phyloP scores from a whole-genome alignment of 2,797 vertebrate species.

The Nannoperca obscura region DNA sequence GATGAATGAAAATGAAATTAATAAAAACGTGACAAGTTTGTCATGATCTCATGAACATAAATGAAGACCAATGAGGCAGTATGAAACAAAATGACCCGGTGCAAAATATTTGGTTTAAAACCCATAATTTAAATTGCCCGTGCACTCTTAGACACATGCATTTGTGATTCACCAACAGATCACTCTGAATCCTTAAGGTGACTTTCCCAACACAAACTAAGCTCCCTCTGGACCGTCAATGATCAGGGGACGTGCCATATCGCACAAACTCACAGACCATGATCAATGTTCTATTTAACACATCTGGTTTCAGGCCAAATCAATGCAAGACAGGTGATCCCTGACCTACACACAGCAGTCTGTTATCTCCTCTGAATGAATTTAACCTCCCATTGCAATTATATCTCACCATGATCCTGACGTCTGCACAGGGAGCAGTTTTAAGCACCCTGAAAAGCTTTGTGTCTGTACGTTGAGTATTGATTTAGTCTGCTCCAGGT shows the following conservation, averaged over 20 bases:
- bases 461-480: constrained; percentile 59
- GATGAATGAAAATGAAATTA: constrained; percentile 15
- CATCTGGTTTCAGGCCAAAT: constrained; percentile 57
- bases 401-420: constrained; percentile 46
- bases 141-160: not conserved
- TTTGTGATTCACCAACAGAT: not conserved
- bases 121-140: not conserved
- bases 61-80: constrained; percentile 24
- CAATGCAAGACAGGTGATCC: constrained; percentile 53
- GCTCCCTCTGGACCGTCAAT: constrained; percentile 12
- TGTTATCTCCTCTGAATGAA: constrained; percentile 60
- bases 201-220: constrained; percentile 42
- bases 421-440: constrained; percentile 36
- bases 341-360: constrained; percentile 38
- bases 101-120: constrained; percentile 7
- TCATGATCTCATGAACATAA: constrained; percentile 34
- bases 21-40: constrained; percentile 34
- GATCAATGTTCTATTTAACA: constrained; percentile 64
- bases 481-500: constrained; percentile 69
- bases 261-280: constrained; percentile 33
- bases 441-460: constrained; percentile 42
- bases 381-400: constrained; percentile 49
- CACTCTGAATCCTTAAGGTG: constrained; percentile 13
- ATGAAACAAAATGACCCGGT: not conserved
- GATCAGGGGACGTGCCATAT: constrained; percentile 26